These are phyloP conservation scores for Glyphotaelius pellucidus DNA, from an alignment of 2,888 invertebrate genomes.

Conservation along the genomic window DNA sequence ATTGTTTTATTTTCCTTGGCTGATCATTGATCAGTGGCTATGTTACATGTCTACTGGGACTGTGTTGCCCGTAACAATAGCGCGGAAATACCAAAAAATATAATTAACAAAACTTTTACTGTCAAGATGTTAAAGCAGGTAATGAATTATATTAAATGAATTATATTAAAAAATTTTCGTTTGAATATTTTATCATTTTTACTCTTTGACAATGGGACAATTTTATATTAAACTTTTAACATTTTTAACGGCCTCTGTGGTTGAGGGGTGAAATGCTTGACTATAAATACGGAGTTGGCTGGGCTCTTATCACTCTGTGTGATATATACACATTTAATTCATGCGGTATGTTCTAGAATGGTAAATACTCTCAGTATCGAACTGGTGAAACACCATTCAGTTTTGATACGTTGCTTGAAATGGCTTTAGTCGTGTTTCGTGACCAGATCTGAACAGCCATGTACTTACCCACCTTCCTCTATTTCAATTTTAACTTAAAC, in stretches of 20 bases:
- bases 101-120: not conserved
- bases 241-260: not conserved
- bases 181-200: not conserved
- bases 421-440: too few relatives aligned
- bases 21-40: not conserved
- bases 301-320: too few relatives aligned
- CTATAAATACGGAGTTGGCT: too few relatives aligned
- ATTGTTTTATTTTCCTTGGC: slow-evolving; percentile 2
- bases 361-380: too few relatives aligned
- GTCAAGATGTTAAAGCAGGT: not conserved
- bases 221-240: not conserved
- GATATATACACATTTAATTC: too few relatives aligned
- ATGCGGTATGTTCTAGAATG: too few relatives aligned
- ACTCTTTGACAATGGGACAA: not conserved
- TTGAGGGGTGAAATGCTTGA: too few relatives aligned
- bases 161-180: not conserved
- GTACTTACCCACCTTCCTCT: too few relatives aligned
- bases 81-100: not conserved
- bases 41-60: not conserved
- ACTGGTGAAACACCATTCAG: too few relatives aligned
- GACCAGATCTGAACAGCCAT: too few relatives aligned
- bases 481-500: too few relatives aligned
- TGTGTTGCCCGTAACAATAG: not conserved
- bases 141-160: not conserved
- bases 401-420: too few relatives aligned